Base-by-base conservation (phyloP, 2,797 vertebrate species). In the Serranus cabrilla region DNA sequence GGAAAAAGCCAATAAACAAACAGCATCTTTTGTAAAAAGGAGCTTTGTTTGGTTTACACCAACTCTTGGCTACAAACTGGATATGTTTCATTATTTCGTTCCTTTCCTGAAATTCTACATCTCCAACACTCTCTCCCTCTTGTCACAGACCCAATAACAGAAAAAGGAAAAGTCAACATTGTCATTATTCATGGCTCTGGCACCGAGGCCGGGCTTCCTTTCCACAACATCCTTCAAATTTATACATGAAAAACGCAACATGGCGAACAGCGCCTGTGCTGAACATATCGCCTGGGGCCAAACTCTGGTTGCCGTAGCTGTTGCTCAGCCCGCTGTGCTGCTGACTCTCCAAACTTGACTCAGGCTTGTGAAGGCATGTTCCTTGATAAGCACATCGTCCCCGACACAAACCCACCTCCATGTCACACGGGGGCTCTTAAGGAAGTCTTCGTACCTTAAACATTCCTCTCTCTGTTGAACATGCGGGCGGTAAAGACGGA, bases 201-300 rank as follows among this genome's bases (percentile, higher is more conserved):
- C 12, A 17, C 40, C 12, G 42, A 60, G 27, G 13, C 60, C 54
- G 8, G 61, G 10, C 57, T 65, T 67, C 57, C 46, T 71, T 54
- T 71, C 20, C 40, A 23, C 56, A 49, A 37, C 20, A 73, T 62
- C 69, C 56, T 37, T 71, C 6, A 54, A 54, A 62, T 78, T 40
- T 58, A 71, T 43, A 78, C 71, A 52, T 78, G 37, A 78, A 71
- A 67, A 71, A 70, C 13, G 39, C 27, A 79, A 57, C 37, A 50
- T 2, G 37, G 57, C 20, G 16, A 67, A 14, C 7, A 7, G 46
- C 5, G 11, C 55, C 62, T 54, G 50, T 21, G 17, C 40, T 55
- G 59, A 76, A 68, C 18, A 23, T 18, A 12, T 17, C 46, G 77
- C 83, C 80, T 20, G 1, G 49, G 59, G 66, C 64, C 40, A 63